Evolutionary conservation across 2,113 vertebrate genomes (phyloP).

Genomic region (Sclerurus mexicanus): DNA sequence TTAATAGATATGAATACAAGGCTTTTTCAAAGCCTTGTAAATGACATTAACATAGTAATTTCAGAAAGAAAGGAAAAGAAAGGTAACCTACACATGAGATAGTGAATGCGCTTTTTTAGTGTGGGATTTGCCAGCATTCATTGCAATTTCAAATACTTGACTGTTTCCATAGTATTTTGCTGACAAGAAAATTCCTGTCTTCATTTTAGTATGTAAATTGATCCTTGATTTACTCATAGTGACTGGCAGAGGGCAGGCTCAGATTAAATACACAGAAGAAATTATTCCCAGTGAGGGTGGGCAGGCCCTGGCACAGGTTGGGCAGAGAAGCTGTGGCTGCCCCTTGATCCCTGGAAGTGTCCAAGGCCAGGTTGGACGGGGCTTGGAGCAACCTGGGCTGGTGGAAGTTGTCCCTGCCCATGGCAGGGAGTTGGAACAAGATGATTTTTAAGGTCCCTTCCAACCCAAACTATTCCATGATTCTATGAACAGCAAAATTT

Average conservation of each 20-base stretch:
- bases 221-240: not conserved
- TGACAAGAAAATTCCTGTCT: not conserved
- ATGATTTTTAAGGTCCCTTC: not conserved
- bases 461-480: not conserved
- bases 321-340: not conserved
- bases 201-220: not conserved
- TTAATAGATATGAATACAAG: not conserved
- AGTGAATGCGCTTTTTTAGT: not conserved
- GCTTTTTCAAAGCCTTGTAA: not conserved
- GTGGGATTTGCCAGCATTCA: not conserved
- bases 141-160: not conserved
- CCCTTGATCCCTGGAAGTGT: not conserved
- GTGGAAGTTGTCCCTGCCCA: not conserved
- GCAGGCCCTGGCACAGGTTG: fast-evolving
- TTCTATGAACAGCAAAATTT: not conserved
- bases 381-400: fast-evolving
- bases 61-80: not conserved
- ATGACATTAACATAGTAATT: not conserved
- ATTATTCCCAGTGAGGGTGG: not conserved
- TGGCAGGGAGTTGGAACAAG: fast-evolving
- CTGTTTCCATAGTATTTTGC: not conserved
- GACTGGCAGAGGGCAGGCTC: not conserved
- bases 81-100: not conserved
- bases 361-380: fast-evolving
- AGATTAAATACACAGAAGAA: not conserved